Base-by-base conservation (phyloP, 2,797 vertebrate species). In the Taeniopygia guttata region DNA sequence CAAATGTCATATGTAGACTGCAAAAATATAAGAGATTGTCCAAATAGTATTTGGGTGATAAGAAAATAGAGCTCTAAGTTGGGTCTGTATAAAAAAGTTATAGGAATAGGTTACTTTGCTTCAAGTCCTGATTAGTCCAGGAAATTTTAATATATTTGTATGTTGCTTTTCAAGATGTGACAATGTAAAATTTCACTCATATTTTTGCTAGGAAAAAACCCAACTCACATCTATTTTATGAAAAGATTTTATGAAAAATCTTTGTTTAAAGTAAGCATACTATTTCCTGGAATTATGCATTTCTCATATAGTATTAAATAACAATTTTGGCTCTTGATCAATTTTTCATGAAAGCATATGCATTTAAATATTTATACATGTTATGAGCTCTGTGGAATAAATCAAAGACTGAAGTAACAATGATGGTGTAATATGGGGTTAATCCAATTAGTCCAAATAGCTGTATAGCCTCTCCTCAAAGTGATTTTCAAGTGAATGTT, bases 321-420 rank as follows among this genome's bases (percentile, higher is more conserved):
- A 45, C 12, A 63, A 27, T 84, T 93, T 81, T 78, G 46, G 43
- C 30, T 88, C 43, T 81, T 78, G 51, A 91, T 87, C 40, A 54
- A 75, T 84, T 86, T 91, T 91, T 90, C 49, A 86, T 81, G 30
- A 84, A 88, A 64, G 70, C 30, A 64, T 60, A 86, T 81, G 54
- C 8, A 62, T 78, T 80, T 60, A 88, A 86, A 75, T 88, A 84
- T 81, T 93, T 80, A 92, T 73, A 26, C 26, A 95, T n/a, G 11
- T 56, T 91, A 62, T 19, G 26, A 84, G 19, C 11, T 66, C 46
- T 75, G 59, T 69, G 58, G 91, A 90, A 90, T 66, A 88, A 93
- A 77, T 88, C 64, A 70, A 78, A 83, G 66, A 56, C 16, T 42
- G 43, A 72, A 81, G 10, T 56, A 89, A 67, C 55, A 46, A 12